Conservation (phyloP, 2,888 invertebrate genomes). For the Ormyrus thymus region DNA sequence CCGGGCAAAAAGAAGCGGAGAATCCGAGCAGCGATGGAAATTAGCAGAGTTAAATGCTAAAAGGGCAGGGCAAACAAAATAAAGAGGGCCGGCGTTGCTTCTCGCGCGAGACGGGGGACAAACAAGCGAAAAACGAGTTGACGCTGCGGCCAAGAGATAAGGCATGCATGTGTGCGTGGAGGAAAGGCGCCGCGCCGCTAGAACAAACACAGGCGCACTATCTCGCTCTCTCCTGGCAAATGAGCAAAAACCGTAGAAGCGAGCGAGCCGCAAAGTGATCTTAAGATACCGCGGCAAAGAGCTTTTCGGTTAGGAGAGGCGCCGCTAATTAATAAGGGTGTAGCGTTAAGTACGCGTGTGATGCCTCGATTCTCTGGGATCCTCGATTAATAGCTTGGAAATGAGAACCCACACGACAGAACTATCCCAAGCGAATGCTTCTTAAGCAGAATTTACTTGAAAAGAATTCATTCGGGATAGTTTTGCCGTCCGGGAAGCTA, state of each 20-base stretch:
- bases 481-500: not conserved
- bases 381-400: slow-evolving; percentile 55
- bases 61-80: not conserved
- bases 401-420: not conserved
- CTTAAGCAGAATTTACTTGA: too few species aligned
- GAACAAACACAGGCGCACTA: not conserved
- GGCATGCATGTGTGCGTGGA: not conserved
- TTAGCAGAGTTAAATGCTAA: not conserved
- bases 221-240: not conserved
- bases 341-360: slow-evolving; percentile 20
- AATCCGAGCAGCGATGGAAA: too few species aligned
- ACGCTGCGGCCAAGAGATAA: not conserved
- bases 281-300: slow-evolving; percentile 16
- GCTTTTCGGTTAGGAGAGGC: slow-evolving; percentile 9
- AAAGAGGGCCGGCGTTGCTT: not conserved
- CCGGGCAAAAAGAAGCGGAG: too few species aligned
- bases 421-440: too few species aligned
- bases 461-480: too few species aligned
- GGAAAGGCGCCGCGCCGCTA: not conserved
- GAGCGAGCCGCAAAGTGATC: not conserved
- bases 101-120: not conserved
- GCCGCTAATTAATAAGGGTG: slow-evolving; percentile 39
- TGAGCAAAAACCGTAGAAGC: slow-evolving; percentile 13
- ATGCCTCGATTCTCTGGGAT: slow-evolving; percentile 53
- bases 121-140: not conserved